Percentiles rank a stretch among this genome's conserved stretches.
Conservation (phyloP, 30 jellyfish, hydroid and myxozoan species). For the Mastigias papua region DNA sequence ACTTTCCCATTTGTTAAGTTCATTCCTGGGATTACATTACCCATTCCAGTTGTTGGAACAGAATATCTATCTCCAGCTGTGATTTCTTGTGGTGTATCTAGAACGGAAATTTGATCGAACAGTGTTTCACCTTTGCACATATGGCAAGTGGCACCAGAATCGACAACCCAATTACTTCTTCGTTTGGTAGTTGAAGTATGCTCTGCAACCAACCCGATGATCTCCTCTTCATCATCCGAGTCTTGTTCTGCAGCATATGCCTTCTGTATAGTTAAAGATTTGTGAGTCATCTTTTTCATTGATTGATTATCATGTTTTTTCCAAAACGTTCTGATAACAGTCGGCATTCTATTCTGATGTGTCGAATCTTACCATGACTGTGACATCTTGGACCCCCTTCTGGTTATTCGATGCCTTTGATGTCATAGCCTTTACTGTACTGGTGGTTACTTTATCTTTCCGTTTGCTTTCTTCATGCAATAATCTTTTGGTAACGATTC, state of each 20-base stretch:
- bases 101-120: not conserved
- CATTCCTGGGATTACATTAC: slow-evolving; percentile 1
- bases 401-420: not conserved
- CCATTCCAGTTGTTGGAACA: slow-evolving; percentile 24
- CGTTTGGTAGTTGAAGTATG: slow-evolving; percentile 5
- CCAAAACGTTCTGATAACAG: too few relatives aligned
- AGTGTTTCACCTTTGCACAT: slow-evolving; percentile 31
- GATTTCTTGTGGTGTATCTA: not conserved
- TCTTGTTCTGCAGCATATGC: too few relatives aligned
- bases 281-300: not conserved
- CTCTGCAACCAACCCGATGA: too few relatives aligned
- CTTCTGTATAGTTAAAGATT: not conserved
- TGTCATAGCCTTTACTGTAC: not conserved
- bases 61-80: slow-evolving; percentile 9
- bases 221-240: too few relatives aligned
- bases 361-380: slow-evolving; percentile 71
- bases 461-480: too few relatives aligned
- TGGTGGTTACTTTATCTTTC: too few relatives aligned
- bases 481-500: too few relatives aligned
- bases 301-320: not conserved
- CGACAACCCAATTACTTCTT: too few relatives aligned
- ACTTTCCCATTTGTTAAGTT: slow-evolving; percentile 43
- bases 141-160: too few relatives aligned
- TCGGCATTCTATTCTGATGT: slow-evolving; percentile 53
- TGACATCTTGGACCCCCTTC: slow-evolving; percentile 5